Conservation (phyloP, 2,113 vertebrate species). For the Alectura lathami region DNA sequence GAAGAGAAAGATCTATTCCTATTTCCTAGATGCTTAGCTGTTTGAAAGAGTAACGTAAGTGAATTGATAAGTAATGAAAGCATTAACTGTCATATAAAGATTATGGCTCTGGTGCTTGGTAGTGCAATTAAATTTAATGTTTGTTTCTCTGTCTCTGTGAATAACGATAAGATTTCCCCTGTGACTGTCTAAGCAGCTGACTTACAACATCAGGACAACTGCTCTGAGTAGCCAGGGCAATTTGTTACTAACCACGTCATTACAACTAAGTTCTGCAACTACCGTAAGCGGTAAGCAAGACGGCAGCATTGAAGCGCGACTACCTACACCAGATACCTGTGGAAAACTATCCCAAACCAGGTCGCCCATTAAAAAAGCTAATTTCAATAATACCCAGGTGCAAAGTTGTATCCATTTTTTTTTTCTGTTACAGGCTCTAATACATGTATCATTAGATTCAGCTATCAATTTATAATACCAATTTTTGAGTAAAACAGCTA, state of each 20-base stretch:
- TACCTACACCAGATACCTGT: neutral
- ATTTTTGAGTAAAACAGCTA: neutral
- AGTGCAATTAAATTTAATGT: conserved; percentile 74
- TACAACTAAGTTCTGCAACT: conserved; percentile 53
- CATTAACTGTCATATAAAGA: conserved; percentile 72
- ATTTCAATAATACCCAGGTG: neutral
- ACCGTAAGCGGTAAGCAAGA: neutral
- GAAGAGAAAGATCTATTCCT: conserved; percentile 42
- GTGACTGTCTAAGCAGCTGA: conserved; percentile 59
- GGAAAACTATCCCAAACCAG: neutral
- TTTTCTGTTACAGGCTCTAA: neutral
- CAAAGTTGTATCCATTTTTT: neutral
- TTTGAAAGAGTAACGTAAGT: conserved; percentile 56
- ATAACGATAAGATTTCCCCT: conserved; percentile 50
- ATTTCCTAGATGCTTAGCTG: conserved; percentile 58
- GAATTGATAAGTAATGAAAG: conserved; percentile 75
- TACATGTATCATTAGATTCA: neutral
- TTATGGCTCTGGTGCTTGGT: conserved; percentile 59
- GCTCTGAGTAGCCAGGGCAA: conserved; percentile 37
- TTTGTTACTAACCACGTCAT: conserved; percentile 45
- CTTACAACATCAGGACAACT: conserved; percentile 58
- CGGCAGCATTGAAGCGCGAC: neutral
- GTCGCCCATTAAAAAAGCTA: neutral
- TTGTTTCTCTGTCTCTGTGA: conserved; percentile 67
- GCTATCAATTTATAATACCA: neutral